Conservation (phyloP, 2,888 invertebrate species). For the Clepsis dumicolana region DNA sequence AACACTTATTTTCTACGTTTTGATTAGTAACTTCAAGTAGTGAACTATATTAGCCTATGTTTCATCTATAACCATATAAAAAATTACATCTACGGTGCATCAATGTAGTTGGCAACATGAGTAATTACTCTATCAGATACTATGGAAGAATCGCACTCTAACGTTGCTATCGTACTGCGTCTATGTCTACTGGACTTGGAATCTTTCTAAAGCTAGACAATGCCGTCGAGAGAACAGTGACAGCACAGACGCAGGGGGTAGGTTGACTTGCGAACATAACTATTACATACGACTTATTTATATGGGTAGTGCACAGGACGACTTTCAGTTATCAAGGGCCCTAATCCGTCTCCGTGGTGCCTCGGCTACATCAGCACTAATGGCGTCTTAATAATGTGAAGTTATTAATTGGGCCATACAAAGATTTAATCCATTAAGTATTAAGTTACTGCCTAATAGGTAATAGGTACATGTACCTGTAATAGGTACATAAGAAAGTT, state of each 20-base stretch:
- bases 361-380: too few relatives aligned
- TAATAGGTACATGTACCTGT: not conserved
- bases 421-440: not conserved
- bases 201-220: not conserved
- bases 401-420: not conserved
- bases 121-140: slow-evolving; percentile 46
- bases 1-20: slow-evolving; percentile 9
- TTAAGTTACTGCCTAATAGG: not conserved
- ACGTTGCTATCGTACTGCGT: slow-evolving; percentile 9
- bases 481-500: not conserved
- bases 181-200: not conserved
- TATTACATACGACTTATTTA: slow-evolving; percentile 3
- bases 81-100: slow-evolving; percentile 60
- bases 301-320: not conserved
- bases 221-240: not conserved
- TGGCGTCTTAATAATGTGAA: not conserved
- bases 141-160: slow-evolving; percentile 30
- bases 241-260: not conserved
- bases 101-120: slow-evolving; percentile 63
- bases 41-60: slow-evolving; percentile 28
- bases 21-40: slow-evolving; percentile 26
- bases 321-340: not conserved
- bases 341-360: not conserved
- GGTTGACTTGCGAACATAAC: slow-evolving; percentile 6
- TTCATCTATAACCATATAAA: slow-evolving; percentile 64